phyloP scores from a whole-genome alignment of 2,113 vertebrate species.

The Maccullochella peelii region DNA sequence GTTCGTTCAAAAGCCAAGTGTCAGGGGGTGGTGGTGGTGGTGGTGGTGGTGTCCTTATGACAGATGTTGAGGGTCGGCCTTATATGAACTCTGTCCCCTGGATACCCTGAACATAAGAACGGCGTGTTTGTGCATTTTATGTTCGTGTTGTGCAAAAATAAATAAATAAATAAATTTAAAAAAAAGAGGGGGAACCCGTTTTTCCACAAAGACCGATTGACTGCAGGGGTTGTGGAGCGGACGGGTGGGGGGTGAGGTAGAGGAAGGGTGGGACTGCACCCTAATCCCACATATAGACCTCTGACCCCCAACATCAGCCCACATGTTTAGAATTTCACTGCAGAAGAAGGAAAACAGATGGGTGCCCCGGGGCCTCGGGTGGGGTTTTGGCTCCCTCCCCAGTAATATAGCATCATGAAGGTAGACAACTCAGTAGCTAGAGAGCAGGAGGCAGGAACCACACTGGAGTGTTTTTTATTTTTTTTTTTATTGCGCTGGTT shows the following conservation, averaged over 20 bases:
- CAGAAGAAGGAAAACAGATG: slow-evolving; percentile 73
- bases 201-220: slow-evolving; percentile 77
- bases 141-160: slow-evolving; percentile 27
- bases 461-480: too few relatives aligned
- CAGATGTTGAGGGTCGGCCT: slow-evolving; percentile 17
- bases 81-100: slow-evolving; percentile 14
- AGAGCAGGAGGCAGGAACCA: slow-evolving; percentile 1
- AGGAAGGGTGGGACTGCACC: slow-evolving; percentile 70
- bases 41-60: too few relatives aligned
- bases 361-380: slow-evolving; percentile 35
- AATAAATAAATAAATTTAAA: too few relatives aligned
- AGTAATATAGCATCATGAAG: slow-evolving; percentile 41
- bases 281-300: slow-evolving; percentile 74
- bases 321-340: slow-evolving; percentile 74
- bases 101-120: slow-evolving; percentile 6
- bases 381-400: slow-evolving; percentile 20
- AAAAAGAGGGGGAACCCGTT: not conserved
- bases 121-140: slow-evolving; percentile 24
- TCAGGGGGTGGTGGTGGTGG: too few relatives aligned
- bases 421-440: slow-evolving; percentile 29
- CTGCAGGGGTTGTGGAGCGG: slow-evolving; percentile 26
- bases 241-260: slow-evolving; percentile 10
- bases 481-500: slow-evolving; percentile 9
- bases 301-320: slow-evolving; percentile 75
- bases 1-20: not conserved